These are phyloP conservation scores for Drosophila ohnishii DNA, from an alignment of 1,140 invertebrate genomes.

Conservation along the genomic window DNA sequence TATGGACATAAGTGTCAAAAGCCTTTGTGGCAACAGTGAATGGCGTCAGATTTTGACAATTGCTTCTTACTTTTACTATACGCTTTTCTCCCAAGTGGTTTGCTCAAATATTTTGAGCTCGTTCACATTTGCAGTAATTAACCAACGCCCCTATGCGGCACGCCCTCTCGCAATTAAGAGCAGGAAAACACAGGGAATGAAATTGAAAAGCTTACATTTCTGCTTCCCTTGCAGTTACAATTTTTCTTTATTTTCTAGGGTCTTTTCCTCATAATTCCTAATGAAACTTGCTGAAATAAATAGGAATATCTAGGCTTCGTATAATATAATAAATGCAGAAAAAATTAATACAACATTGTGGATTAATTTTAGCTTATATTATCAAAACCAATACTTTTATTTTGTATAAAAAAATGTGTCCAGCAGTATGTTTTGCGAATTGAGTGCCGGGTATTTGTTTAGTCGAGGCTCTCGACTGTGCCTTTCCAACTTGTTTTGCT, in stretches of 20 bases:
- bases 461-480: neutral
- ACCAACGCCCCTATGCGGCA: conserved; percentile 15
- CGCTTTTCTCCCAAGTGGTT: conserved; percentile 29
- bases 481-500: conserved; percentile 15
- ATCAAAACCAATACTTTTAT: neutral
- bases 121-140: conserved; percentile 52
- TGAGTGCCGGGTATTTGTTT: conserved; percentile 2
- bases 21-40: conserved; percentile 54
- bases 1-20: conserved; percentile 62
- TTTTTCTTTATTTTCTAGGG: conserved; percentile 23
- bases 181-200: conserved; percentile 9
- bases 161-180: conserved; percentile 24
- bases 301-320: no score
- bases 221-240: conserved; percentile 4
- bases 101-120: conserved; percentile 38
- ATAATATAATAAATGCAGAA: neutral
- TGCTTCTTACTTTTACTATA: conserved; percentile 20
- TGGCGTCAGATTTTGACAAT: conserved; percentile 57
- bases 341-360: neutral
- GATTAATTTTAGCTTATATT: neutral
- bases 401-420: neutral
- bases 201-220: conserved; percentile 28
- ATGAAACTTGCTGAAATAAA: neutral
- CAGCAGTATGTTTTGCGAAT: neutral
- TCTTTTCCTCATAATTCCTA: conserved; percentile 12